Evolutionary conservation across 2,888 invertebrate species (phyloP).

Genomic region (Hetaerina titia): DNA sequence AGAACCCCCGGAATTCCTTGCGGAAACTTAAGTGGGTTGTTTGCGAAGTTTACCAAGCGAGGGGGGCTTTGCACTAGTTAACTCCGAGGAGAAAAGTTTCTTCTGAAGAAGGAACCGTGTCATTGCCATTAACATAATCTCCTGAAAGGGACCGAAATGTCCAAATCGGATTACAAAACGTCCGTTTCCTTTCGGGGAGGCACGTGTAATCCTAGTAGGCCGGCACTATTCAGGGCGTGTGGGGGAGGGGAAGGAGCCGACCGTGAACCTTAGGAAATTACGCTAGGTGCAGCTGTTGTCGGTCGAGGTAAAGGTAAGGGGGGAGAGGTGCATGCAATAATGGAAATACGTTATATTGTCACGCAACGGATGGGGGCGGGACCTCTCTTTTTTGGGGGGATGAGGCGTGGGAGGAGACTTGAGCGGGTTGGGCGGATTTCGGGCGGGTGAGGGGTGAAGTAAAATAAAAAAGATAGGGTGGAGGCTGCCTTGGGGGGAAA

Average conservation of each 20-base stretch:
- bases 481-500: neutral
- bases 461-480: neutral
- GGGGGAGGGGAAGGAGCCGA: neutral
- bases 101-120: slow-evolving; percentile 14
- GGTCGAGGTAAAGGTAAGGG: neutral
- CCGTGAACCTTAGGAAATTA: slow-evolving; percentile 29
- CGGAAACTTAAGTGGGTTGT: slow-evolving; percentile 16
- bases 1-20: neutral
- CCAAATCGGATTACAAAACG: slow-evolving; percentile 35
- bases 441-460: neutral
- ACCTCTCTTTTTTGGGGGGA: neutral
- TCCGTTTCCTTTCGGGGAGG: slow-evolving; percentile 26
- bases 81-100: slow-evolving; percentile 14
- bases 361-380: slow-evolving; percentile 27
- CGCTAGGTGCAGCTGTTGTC: neutral
- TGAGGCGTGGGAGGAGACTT: neutral
- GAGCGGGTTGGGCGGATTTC: neutral
- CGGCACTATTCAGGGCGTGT: neutral
- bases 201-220: slow-evolving; percentile 19
- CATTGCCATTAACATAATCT: slow-evolving; percentile 39
- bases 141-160: slow-evolving; percentile 30
- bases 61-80: slow-evolving; percentile 16
- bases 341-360: slow-evolving; percentile 24
- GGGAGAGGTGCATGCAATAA: neutral
- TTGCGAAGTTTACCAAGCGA: slow-evolving; percentile 13